Percentiles rank a stretch among this genome's conserved stretches.
phyloP scores from a whole-genome alignment of 2,113 vertebrate genomes.

The Setophaga kirtlandii region DNA sequence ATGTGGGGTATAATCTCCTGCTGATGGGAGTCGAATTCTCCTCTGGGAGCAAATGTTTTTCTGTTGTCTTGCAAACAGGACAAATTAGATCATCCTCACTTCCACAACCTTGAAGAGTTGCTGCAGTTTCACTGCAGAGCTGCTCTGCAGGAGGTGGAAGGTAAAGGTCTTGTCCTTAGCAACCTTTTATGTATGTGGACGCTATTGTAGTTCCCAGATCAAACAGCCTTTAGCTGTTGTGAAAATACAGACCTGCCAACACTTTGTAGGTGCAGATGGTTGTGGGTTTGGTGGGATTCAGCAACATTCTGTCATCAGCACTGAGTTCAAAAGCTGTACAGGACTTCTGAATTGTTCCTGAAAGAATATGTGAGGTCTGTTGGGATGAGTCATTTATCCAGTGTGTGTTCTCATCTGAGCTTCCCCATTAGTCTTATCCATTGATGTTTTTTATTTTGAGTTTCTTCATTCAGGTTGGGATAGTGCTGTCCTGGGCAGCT shows the following conservation, averaged over 20 bases:
- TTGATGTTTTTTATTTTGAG: neutral
- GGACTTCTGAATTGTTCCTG: neutral
- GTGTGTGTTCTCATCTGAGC: neutral
- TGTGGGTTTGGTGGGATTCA: constrained; percentile 25
- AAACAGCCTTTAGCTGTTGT: neutral
- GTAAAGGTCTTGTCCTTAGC: neutral
- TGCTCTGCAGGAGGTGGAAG: neutral
- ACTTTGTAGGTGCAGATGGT: constrained; percentile 1
- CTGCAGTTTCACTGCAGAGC: neutral
- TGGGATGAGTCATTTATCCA: neutral
- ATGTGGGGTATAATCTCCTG: neutral
- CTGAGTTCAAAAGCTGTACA: constrained; percentile 26
- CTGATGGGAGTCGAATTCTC: neutral
- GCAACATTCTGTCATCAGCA: neutral
- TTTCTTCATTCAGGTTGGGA: neutral
- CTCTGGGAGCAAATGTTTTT: neutral
- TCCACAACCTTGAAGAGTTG: neutral
- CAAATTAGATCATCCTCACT: neutral
- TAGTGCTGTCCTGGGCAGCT: neutral
- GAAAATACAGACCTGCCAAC: neutral
- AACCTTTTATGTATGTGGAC: neutral
- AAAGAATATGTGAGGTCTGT: neutral
- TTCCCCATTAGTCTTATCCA: neutral
- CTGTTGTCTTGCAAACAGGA: neutral
- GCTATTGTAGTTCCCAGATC: neutral